Conservation (phyloP, 2,888 invertebrate genomes). For the Erynnis tages region DNA sequence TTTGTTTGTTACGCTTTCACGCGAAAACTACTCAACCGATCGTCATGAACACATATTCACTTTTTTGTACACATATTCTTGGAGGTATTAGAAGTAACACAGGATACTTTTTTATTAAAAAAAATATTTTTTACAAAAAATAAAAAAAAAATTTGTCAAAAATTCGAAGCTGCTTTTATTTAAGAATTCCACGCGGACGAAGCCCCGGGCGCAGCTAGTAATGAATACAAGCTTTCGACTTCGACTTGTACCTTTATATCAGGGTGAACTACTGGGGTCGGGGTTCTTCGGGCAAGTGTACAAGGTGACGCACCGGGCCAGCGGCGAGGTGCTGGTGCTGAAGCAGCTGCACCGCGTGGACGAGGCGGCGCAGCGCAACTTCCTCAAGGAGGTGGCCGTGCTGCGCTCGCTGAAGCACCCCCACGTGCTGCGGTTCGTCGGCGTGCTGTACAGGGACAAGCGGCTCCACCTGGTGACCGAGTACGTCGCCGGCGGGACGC, state of each 20-base stretch:
- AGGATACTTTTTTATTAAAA: too few species aligned
- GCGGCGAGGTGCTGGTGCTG: constrained; percentile 96
- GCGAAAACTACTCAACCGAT: too few species aligned
- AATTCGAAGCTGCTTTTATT: too few species aligned
- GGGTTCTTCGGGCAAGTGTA: constrained; percentile 97
- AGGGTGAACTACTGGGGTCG: constrained; percentile 94
- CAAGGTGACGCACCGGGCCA: constrained; percentile 94
- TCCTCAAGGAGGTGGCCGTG: constrained; percentile 97
- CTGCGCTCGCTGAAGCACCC: constrained; percentile 93
- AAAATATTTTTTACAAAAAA: too few species aligned
- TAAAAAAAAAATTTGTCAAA: too few species aligned
- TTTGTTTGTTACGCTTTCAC: too few species aligned
- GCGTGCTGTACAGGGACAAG: constrained; percentile 95
- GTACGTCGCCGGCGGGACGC: constrained; percentile 94
- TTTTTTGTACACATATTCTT: too few species aligned
- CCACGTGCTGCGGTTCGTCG: constrained; percentile 95
- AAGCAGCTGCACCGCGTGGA: constrained; percentile 96
- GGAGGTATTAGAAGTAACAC: too few species aligned
- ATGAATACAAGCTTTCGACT: background rate
- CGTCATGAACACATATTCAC: too few species aligned
- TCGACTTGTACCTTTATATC: constrained; percentile 31
- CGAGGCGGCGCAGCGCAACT: constrained; percentile 96
- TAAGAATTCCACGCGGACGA: too few species aligned
- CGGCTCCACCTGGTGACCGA: constrained; percentile 95
- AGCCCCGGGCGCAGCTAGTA: too few species aligned